phyloP scores from a whole-genome alignment of 2,888 invertebrate species.

The Monoplex corrugatus region DNA sequence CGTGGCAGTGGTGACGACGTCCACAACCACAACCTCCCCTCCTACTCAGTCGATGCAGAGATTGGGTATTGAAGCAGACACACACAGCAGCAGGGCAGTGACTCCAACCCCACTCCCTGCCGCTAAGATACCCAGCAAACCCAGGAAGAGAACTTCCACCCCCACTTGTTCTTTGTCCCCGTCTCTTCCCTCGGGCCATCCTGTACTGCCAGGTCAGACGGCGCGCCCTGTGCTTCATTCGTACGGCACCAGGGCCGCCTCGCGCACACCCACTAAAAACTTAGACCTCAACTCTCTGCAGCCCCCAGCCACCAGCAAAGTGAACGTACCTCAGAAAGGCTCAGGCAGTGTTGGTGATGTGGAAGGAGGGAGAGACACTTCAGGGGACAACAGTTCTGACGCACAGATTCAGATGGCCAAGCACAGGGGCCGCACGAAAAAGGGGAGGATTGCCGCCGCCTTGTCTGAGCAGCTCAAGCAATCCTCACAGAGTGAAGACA shows the following conservation, averaged over 20 bases:
- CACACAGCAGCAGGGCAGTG: not conserved
- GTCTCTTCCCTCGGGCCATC: not conserved
- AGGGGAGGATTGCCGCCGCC: conserved; percentile 39
- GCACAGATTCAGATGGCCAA: conserved; percentile 45
- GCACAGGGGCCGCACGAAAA: conserved; percentile 37
- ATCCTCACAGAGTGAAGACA: not conserved
- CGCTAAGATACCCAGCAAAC: conserved; percentile 8
- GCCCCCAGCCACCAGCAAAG: not conserved
- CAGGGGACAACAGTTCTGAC: not conserved
- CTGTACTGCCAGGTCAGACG: conserved; percentile 41
- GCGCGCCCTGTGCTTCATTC: conserved; percentile 41
- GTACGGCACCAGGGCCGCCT: conserved; percentile 44
- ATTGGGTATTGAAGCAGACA: not conserved
- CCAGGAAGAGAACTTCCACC: conserved; percentile 16
- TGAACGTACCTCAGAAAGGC: not conserved
- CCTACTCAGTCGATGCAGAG: not conserved
- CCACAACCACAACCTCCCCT: not conserved
- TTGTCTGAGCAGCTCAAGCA: conserved; percentile 26
- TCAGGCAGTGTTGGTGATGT: not conserved
- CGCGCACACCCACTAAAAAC: conserved; percentile 40
- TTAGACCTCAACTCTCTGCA: conserved; percentile 2
- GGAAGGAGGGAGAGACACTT: not conserved
- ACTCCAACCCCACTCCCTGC: not conserved
- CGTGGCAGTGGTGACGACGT: not conserved
- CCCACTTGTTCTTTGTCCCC: not conserved